Conservation (phyloP, 1,140 invertebrate species). For the Heliconius hermathena region DNA sequence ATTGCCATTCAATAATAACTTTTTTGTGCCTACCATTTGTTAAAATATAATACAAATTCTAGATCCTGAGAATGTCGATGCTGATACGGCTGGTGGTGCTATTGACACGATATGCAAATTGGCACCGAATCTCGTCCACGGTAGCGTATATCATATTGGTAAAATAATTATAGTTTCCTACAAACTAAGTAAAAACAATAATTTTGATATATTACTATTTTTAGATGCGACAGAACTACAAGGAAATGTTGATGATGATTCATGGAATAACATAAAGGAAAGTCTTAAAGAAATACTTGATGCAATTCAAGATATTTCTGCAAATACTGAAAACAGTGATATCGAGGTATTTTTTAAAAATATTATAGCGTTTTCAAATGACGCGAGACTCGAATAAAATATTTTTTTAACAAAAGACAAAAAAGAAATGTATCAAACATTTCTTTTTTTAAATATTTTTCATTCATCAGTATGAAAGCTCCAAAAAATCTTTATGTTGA, state of each 20-base stretch:
- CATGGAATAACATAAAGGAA: conserved; percentile 38
- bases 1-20: too few relatives aligned
- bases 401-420: too few relatives aligned
- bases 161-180: not conserved
- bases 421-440: not conserved
- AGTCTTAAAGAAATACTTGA: conserved; percentile 45
- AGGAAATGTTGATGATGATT: conserved; percentile 34
- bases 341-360: conserved; percentile 29
- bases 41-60: not conserved
- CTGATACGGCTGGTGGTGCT: conserved; percentile 41
- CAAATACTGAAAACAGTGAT: conserved; percentile 35
- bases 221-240: conserved; percentile 44
- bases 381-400: too few relatives aligned
- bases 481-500: too few relatives aligned
- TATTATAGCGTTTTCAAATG: not conserved
- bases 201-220: conserved; percentile 24
- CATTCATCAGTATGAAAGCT: too few relatives aligned
- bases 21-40: not conserved
- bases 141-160: conserved; percentile 32
- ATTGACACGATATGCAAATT: conserved; percentile 41
- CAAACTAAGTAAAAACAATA: not conserved
- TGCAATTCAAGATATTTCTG: conserved; percentile 43
- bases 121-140: conserved; percentile 49
- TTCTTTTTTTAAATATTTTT: not conserved
- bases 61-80: conserved; percentile 51